A percentile compares a stretch with the other conserved stretches of the same genome.
Evolutionary conservation across 2,113 vertebrate species (phyloP).

Genomic region (Hypanus sabinus): DNA sequence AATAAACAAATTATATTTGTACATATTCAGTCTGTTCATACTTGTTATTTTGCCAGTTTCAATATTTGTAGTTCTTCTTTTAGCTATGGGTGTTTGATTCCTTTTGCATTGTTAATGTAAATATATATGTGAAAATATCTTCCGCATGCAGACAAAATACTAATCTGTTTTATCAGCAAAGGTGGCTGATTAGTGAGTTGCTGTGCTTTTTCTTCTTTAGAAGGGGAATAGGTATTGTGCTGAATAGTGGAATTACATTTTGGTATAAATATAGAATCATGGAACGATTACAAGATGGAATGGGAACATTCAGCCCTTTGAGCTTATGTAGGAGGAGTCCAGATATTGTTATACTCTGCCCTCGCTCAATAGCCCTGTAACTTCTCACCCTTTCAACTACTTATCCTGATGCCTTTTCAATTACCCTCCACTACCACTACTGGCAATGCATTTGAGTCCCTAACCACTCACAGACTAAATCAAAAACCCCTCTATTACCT

Average conservation of each 20-base stretch:
- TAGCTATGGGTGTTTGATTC: neutral
- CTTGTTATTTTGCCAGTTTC: neutral
- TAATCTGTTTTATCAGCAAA: neutral
- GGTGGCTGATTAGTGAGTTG: constrained; percentile 7
- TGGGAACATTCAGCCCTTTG: too few species aligned
- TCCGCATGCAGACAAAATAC: neutral
- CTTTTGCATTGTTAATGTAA: neutral
- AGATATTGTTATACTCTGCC: too few species aligned
- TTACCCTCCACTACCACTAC: too few species aligned
- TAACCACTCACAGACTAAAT: too few species aligned
- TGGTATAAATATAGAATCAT: neutral
- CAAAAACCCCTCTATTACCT: too few species aligned
- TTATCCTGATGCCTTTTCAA: too few species aligned
- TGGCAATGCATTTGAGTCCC: too few species aligned
- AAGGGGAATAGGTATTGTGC: neutral
- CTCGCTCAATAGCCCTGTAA: too few species aligned
- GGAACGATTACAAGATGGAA: too few species aligned
- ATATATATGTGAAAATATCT: neutral
- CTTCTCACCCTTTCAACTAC: too few species aligned
- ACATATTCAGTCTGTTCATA: neutral
- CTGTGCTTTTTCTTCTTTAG: neutral
- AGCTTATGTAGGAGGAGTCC: too few species aligned
- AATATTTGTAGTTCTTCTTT: neutral
- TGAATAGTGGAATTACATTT: neutral
- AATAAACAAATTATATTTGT: neutral